Base-by-base conservation (phyloP, 2,113 vertebrate species). In the Paradoxurus hermaphroditus region DNA sequence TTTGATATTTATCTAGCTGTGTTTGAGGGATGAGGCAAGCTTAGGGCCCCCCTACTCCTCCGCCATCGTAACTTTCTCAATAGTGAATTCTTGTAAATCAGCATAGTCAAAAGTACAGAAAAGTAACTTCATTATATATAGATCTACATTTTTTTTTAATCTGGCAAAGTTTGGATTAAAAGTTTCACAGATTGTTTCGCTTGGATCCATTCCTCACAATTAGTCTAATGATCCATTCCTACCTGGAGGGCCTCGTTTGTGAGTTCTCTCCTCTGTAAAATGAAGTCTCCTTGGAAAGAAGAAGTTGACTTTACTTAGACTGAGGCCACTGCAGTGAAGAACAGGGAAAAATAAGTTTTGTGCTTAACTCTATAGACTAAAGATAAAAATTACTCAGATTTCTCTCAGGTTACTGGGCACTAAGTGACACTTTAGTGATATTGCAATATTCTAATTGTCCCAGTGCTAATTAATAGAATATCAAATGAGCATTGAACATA, bases 221-320 rank as follows among this genome's bases (percentile, higher is more conserved):
- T 97, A 97, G 53, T 39, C 68, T 97, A 97, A 93, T 95, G 90
- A 97, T 78, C 46, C 78, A 89, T 96, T 93, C 12, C 15, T 97
- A 73, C 93, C 97, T 84, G 1, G 25, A 83, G 72, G 96, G 79
- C 6, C 75, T 97, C 86, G 65, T 97, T 96, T 97, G 75, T 86
- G 73, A n/a, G 23, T 93, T 91, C 67, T 83, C 18, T 93, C 14
- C 51, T 94, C 73, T 79, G 36, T 93, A 88, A 70, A 44, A 70
- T 68, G 36, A 95, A 89, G 78, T 90, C 27, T 88, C 41, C 25
- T 86, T 39, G 27, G 41, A 73, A 92, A 86, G 46, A 89, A 83
- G n/a, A 93, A 95, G 63, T 86, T 83, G 44, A 94, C 46, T 94
- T 92, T 95, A 49, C 86, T 82, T 94, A 95, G 31, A 95, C 19